Evolutionary conservation across 30 jellyfish, hydroid and myxozoan species (phyloP).

Genomic region (Aurelia aurita complex sp. Pacific): DNA sequence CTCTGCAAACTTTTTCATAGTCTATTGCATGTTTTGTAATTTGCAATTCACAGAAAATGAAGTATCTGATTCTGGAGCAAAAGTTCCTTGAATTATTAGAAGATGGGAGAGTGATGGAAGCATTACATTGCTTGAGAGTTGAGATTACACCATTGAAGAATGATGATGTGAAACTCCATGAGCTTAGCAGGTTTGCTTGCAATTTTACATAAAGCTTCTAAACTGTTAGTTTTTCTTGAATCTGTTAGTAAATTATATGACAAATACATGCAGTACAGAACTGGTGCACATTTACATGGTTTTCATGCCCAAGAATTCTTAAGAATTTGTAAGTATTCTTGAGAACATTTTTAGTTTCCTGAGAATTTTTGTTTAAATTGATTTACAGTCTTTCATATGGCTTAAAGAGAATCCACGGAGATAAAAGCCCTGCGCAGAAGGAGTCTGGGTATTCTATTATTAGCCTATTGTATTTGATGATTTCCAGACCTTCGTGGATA

Average conservation of each 20-base stretch:
- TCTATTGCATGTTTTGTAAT: background rate
- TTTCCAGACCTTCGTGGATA: too few species aligned
- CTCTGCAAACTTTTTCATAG: background rate
- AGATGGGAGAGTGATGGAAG: conserved; percentile 88
- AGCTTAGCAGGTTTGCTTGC: conserved; percentile 68
- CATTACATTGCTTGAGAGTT: conserved; percentile 87
- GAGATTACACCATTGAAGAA: conserved; percentile 91
- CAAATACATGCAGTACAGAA: background rate
- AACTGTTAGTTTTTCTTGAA: background rate
- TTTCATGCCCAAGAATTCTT: background rate
- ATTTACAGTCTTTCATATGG: too few species aligned
- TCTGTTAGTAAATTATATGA: background rate
- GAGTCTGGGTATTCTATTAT: too few species aligned
- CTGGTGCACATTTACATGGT: too few species aligned
- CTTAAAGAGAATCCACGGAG: too few species aligned
- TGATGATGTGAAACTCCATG: conserved; percentile 73
- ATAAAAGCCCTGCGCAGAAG: too few species aligned
- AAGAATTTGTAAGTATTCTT: too few species aligned
- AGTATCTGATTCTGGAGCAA: conserved; percentile 85
- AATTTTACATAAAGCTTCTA: background rate
- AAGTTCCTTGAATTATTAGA: conserved; percentile 86
- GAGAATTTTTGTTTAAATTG: too few species aligned
- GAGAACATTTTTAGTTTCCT: too few species aligned
- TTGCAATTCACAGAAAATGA: conserved; percentile 76
- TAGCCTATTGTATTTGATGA: too few species aligned